Evolutionary conservation across 2,888 invertebrate species (phyloP).

Genomic region (Malachius bipustulatus): DNA sequence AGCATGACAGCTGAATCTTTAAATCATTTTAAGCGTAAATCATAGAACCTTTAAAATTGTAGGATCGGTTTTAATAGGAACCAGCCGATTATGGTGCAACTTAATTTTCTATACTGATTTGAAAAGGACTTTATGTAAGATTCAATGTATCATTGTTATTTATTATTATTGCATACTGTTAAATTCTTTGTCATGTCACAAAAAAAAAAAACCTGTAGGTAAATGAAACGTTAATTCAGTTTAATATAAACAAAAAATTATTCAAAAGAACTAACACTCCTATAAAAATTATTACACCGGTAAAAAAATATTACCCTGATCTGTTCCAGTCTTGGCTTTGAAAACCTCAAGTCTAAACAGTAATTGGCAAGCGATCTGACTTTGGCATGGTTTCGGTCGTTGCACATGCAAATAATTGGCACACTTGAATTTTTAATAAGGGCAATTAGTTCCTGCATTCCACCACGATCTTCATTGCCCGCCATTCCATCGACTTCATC

Average conservation of each 20-base stretch:
- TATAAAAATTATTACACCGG: neutral
- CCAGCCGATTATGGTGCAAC: too few species aligned
- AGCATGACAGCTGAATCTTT: too few species aligned
- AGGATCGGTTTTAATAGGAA: too few species aligned
- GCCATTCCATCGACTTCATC: slow-evolving; percentile 99
- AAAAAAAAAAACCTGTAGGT: slow-evolving; percentile 1
- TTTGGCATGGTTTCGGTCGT: slow-evolving; percentile 87
- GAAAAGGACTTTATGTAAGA: too few species aligned
- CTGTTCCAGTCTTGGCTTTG: slow-evolving; percentile 75
- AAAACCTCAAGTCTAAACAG: slow-evolving; percentile 85
- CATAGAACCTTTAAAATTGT: too few species aligned
- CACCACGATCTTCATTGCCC: slow-evolving; percentile 97
- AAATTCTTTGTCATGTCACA: neutral
- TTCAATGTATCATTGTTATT: too few species aligned
- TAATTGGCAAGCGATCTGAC: slow-evolving; percentile 87
- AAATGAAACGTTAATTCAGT: slow-evolving; percentile 1
- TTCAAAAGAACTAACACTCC: neutral
- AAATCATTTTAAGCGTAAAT: too few species aligned
- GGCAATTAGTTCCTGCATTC: slow-evolving; percentile 84
- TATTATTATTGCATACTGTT: too few species aligned
- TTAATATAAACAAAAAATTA: neutral
- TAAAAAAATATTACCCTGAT: slow-evolving; percentile 53
- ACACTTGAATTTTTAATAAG: slow-evolving; percentile 80
- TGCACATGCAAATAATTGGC: slow-evolving; percentile 95
- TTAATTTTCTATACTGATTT: too few species aligned